These are phyloP conservation scores for Clusia tigrina DNA, from an alignment of 2,888 invertebrate genomes.

Conservation along the genomic window DNA sequence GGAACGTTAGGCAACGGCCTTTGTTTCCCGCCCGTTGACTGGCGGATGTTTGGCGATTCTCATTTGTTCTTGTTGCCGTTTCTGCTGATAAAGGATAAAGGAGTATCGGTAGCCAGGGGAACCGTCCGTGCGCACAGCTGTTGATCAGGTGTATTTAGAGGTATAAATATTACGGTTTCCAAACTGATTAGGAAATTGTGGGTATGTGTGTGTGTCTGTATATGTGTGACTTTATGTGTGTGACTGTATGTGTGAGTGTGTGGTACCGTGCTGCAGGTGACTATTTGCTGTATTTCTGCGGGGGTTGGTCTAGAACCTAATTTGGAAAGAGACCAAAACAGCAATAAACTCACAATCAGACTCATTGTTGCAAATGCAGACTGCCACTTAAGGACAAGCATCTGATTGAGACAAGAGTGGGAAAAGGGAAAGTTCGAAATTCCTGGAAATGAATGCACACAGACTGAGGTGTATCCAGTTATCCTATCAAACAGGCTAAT, in stretches of 20 bases:
- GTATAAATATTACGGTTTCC: neutral
- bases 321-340: too few species aligned
- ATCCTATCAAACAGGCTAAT: too few species aligned
- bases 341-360: too few species aligned
- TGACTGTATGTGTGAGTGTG: neutral
- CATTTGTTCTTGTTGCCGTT: slow-evolving; percentile 1
- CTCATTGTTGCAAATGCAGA: too few species aligned
- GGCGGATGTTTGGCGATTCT: neutral
- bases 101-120: neutral
- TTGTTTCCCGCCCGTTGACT: neutral
- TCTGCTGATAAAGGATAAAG: slow-evolving; percentile 5
- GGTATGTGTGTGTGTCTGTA: neutral
- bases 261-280: slow-evolving; percentile 5
- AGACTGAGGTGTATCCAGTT: too few species aligned
- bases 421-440: too few species aligned
- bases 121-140: slow-evolving; percentile 4
- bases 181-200: neutral
- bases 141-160: neutral
- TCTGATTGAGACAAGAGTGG: too few species aligned
- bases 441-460: too few species aligned
- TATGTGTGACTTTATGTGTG: neutral
- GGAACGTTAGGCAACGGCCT: neutral
- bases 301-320: too few species aligned
- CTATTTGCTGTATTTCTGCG: too few species aligned
- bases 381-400: too few species aligned